A percentile compares a stretch with the other conserved stretches of the same genome.
phyloP scores from a whole-genome alignment of 2,888 invertebrate genomes.

The Tipula lateralis region DNA sequence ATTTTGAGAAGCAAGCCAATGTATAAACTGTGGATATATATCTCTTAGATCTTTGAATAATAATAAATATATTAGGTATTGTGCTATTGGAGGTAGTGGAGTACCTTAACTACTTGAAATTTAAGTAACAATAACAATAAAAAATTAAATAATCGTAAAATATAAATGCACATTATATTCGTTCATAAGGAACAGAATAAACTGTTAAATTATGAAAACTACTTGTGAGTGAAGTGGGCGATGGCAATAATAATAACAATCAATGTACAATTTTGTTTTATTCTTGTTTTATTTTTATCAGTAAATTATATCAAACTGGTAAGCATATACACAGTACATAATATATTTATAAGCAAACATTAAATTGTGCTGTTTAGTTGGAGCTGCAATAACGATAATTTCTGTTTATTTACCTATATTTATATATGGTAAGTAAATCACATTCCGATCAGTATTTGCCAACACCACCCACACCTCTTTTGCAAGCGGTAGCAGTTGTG shows the following conservation, averaged over 20 bases:
- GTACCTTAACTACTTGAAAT: neutral
- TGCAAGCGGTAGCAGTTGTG: neutral
- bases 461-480: neutral
- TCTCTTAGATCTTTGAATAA: neutral
- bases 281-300: neutral
- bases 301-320: neutral
- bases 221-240: constrained; percentile 5
- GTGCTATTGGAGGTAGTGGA: neutral
- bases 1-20: neutral
- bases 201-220: neutral
- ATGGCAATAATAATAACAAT: constrained; percentile 14
- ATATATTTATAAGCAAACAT: neutral
- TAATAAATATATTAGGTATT: neutral
- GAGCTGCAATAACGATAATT: neutral
- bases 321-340: too few species aligned
- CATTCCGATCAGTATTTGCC: neutral
- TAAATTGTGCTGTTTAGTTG: neutral
- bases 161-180: neutral
- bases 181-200: neutral
- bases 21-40: neutral
- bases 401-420: neutral
- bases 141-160: neutral
- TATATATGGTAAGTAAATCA: neutral
- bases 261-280: neutral
- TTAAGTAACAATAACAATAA: neutral